These are phyloP conservation scores for Artibeus jamaicensis DNA, from an alignment of 2,797 vertebrate species.

Conservation along the genomic window DNA sequence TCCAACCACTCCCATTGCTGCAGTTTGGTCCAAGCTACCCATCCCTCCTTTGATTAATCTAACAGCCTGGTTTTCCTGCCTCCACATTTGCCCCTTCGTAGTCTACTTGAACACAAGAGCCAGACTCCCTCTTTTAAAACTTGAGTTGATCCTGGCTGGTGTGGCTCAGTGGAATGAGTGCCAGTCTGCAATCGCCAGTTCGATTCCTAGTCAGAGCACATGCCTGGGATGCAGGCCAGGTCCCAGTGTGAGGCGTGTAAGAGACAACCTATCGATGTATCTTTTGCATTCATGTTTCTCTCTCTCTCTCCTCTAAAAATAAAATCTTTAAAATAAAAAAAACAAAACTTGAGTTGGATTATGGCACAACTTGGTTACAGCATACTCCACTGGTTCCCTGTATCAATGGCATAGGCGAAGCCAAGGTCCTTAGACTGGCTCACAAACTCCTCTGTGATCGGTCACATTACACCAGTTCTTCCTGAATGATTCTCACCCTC, in stretches of 20 bases:
- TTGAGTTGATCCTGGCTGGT: not conserved
- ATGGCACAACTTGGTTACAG: not conserved
- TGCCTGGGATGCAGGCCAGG: too few species aligned
- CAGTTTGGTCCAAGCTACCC: not conserved
- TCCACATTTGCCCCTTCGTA: not conserved
- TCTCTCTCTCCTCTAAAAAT: too few species aligned
- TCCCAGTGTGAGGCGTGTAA: too few species aligned
- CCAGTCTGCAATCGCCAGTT: too few species aligned
- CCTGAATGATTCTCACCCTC: not conserved
- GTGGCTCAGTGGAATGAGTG: too few species aligned
- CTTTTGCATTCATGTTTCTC: too few species aligned
- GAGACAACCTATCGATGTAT: too few species aligned
- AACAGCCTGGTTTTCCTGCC: not conserved
- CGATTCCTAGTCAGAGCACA: too few species aligned
- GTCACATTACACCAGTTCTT: not conserved
- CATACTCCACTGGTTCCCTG: not conserved
- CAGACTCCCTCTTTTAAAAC: not conserved
- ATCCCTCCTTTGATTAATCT: not conserved
- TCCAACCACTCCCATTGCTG: not conserved
- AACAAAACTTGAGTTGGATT: not conserved
- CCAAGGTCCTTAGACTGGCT: not conserved
- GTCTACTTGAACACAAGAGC: not conserved
- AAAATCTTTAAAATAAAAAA: too few species aligned
- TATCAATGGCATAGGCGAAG: not conserved
- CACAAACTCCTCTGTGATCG: not conserved